Conservation (phyloP, 2,888 invertebrate genomes). For the Bellardia pandia region DNA sequence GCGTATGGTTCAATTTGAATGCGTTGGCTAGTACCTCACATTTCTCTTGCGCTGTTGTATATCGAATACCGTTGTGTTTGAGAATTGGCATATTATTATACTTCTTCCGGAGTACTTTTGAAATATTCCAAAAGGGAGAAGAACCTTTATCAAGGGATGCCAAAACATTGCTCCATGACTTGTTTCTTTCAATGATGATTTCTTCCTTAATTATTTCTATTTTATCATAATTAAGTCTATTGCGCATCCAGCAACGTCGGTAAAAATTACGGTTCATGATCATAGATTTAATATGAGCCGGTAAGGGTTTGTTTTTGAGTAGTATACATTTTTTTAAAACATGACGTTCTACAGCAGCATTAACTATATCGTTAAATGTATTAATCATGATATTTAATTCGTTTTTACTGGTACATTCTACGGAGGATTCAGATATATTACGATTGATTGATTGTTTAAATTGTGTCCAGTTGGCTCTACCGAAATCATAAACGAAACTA, state of each 20-base stretch:
- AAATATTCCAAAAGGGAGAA: slow-evolving; percentile 28
- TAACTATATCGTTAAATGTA: too few species aligned
- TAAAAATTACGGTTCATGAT: too few species aligned
- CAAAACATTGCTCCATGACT: slow-evolving; percentile 24
- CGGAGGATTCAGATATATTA: background rate
- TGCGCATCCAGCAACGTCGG: too few species aligned
- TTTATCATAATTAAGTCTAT: too few species aligned
- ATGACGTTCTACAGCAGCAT: too few species aligned
- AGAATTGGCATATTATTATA: background rate
- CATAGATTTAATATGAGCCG: too few species aligned
- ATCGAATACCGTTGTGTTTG: background rate
- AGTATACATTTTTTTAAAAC: too few species aligned
- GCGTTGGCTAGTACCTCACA: background rate
- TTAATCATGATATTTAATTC: too few species aligned
- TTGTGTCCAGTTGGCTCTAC: slow-evolving; percentile 1
- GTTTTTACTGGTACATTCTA: too few species aligned
- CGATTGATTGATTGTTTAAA: background rate
- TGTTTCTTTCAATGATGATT: slow-evolving; percentile 11
- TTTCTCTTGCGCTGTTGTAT: background rate
- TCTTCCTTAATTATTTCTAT: background rate
- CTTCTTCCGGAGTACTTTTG: background rate
- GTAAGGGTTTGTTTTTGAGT: too few species aligned
- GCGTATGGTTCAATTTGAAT: background rate
- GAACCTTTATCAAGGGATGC: slow-evolving; percentile 10
- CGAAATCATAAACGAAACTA: background rate